A percentile compares a stretch with the other conserved stretches of the same genome.
phyloP scores from a whole-genome alignment of 2,797 vertebrate genomes.

The Urosaurus nigricauda region DNA sequence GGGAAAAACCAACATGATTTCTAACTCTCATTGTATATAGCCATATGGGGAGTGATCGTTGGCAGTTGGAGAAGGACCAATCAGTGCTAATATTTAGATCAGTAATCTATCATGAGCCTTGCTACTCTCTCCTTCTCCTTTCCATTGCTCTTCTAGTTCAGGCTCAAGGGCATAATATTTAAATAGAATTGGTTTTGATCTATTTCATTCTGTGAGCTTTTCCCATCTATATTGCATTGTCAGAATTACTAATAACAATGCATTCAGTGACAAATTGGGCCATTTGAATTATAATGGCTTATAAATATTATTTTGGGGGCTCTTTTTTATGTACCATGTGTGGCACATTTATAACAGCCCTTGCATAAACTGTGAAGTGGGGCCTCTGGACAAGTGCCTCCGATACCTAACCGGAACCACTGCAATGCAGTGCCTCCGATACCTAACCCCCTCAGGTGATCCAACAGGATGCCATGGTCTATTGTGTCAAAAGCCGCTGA shows the following conservation, averaged over 20 bases:
- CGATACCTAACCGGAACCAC: too few relatives aligned
- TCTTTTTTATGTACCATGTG: neutral
- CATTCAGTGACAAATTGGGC: constrained; percentile 14
- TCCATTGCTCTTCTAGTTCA: neutral
- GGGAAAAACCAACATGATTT: constrained; percentile 9
- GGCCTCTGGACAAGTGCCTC: too few relatives aligned
- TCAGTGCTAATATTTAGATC: neutral
- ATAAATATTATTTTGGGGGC: constrained; percentile 21
- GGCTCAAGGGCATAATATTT: constrained; percentile 18
- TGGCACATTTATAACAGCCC: neutral
- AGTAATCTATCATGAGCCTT: constrained; percentile 23
- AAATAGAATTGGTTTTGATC: neutral
- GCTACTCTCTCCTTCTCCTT: too few relatives aligned
- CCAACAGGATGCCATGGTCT: too few relatives aligned
- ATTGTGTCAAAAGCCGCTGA: too few relatives aligned
- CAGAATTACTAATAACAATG: constrained; percentile 13
- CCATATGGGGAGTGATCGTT: neutral
- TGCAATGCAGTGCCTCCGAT: too few relatives aligned
- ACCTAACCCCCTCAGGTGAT: too few relatives aligned
- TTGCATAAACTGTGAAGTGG: neutral
- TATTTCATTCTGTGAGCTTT: neutral
- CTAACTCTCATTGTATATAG: neutral
- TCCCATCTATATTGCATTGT: neutral
- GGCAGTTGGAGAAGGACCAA: neutral
- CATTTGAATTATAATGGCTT: constrained; percentile 27